phyloP scores from a whole-genome alignment of 1,140 invertebrate species.

The Leptinotarsa texana region DNA sequence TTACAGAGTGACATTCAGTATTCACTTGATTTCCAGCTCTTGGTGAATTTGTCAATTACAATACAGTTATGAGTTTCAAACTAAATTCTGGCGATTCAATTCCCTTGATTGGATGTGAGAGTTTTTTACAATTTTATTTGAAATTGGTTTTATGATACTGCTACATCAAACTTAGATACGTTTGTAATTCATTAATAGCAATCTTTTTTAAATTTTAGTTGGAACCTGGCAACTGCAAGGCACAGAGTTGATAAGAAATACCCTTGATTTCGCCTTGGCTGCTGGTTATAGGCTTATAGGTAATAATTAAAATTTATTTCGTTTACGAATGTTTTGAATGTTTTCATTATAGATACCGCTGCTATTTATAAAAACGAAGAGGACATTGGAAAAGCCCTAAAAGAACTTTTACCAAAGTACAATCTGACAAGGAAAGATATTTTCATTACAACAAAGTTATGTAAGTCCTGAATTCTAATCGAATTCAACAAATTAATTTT shows the following conservation, averaged over 20 bases:
- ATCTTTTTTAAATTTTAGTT: slow-evolving; percentile 52
- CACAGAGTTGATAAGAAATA: slow-evolving; percentile 54
- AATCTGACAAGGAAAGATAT: slow-evolving; percentile 67
- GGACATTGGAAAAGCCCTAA: slow-evolving; percentile 67
- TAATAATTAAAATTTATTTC: neutral
- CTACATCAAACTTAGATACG: neutral
- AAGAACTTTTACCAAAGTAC: slow-evolving; percentile 64
- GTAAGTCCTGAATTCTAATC: slow-evolving; percentile 53
- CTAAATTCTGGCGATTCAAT: slow-evolving; percentile 45
- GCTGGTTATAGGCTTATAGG: slow-evolving; percentile 64
- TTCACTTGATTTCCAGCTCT: no score
- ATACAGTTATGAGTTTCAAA: slow-evolving; percentile 42
- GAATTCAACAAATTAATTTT: no score
- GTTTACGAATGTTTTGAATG: neutral
- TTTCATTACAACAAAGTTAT: slow-evolving; percentile 77
- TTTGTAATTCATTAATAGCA: neutral
- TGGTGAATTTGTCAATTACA: no score
- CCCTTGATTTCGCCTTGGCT: slow-evolving; percentile 59
- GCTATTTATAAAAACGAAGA: slow-evolving; percentile 74
- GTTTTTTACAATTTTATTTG: slow-evolving; percentile 12
- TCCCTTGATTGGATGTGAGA: slow-evolving; percentile 51
- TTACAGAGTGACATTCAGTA: no score
- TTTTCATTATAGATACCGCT: slow-evolving; percentile 68
- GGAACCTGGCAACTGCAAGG: slow-evolving; percentile 60
- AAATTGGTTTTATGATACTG: neutral